Evolutionary conservation across 2,797 vertebrate genomes (phyloP).

Genomic region (Pseudocheirus occidentalis): DNA sequence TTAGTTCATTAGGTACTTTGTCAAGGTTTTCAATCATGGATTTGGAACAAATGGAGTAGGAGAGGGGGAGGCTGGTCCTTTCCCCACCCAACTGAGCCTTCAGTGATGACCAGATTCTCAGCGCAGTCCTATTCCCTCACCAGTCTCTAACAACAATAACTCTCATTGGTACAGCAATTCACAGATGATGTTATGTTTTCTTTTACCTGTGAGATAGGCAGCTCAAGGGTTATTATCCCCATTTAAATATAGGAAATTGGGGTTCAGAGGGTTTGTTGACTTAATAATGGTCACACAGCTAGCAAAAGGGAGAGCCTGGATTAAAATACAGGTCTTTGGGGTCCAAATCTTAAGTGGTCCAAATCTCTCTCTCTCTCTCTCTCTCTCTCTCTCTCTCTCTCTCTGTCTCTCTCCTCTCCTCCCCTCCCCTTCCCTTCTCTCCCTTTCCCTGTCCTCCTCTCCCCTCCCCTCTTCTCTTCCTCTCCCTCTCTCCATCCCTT

Average conservation of each 20-base stretch:
- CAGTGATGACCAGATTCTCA: background rate
- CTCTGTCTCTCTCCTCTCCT: too few relatives aligned
- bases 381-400: accelerated
- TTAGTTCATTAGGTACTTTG: background rate
- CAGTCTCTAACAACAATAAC: background rate
- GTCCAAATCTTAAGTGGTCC: background rate
- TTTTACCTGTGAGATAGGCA: background rate
- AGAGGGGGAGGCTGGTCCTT: background rate
- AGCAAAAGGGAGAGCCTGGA: background rate
- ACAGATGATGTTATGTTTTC: background rate
- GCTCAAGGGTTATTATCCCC: background rate
- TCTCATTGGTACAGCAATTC: background rate
- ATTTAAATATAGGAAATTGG: background rate
- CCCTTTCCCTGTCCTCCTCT: background rate
- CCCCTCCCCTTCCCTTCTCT: accelerated
- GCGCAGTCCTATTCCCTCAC: background rate
- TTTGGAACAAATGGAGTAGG: background rate
- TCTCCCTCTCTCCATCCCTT: background rate
- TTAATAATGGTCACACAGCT: background rate
- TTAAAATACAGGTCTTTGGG: background rate
- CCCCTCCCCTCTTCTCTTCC: accelerated
- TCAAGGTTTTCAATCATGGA: background rate
- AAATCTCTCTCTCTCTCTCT: background rate
- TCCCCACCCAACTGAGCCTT: background rate
- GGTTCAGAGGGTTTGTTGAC: background rate